These are phyloP conservation scores for Drosophila parthenogenetica DNA, from an alignment of 2,888 invertebrate species.

Conservation along the genomic window DNA sequence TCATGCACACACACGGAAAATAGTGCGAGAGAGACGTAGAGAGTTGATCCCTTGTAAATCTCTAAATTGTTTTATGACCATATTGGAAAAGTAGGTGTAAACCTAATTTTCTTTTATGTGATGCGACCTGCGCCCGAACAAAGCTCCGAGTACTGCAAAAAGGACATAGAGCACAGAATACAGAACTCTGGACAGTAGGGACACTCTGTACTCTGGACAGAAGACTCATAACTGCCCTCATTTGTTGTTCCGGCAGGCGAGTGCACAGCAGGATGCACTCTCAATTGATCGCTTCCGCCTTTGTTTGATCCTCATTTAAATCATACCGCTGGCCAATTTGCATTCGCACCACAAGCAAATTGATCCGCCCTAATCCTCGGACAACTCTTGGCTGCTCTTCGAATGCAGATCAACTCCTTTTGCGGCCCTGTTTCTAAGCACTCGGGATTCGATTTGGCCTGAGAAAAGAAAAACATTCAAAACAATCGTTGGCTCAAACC, in stretches of 20 bases:
- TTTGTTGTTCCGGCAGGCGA: conserved; percentile 62
- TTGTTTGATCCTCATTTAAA: conserved; percentile 78
- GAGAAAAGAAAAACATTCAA: conserved; percentile 54
- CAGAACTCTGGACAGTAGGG: neutral
- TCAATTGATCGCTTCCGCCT: conserved; percentile 52
- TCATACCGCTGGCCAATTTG: conserved; percentile 80
- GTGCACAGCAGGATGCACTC: conserved; percentile 61
- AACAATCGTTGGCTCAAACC: conserved; percentile 45
- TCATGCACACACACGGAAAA: conserved; percentile 24
- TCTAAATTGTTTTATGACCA: conserved; percentile 77
- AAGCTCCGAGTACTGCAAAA: conserved; percentile 54
- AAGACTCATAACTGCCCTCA: conserved; percentile 1
- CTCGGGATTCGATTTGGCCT: conserved; percentile 58
- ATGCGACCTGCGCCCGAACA: conserved; percentile 33
- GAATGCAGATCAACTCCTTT: conserved; percentile 24
- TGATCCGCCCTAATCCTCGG: conserved; percentile 81
- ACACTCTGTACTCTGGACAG: neutral
- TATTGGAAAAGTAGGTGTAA: conserved; percentile 77
- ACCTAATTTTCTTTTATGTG: conserved; percentile 76
- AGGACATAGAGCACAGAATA: conserved; percentile 39
- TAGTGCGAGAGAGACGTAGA: neutral
- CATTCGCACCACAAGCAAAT: conserved; percentile 83
- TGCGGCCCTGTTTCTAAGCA: conserved; percentile 20
- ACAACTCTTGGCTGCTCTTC: conserved; percentile 2
- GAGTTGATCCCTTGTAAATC: conserved; percentile 75